Evolutionary conservation across 2,888 invertebrate genomes (phyloP).

Genomic region (Lepidochrysops patricia): DNA sequence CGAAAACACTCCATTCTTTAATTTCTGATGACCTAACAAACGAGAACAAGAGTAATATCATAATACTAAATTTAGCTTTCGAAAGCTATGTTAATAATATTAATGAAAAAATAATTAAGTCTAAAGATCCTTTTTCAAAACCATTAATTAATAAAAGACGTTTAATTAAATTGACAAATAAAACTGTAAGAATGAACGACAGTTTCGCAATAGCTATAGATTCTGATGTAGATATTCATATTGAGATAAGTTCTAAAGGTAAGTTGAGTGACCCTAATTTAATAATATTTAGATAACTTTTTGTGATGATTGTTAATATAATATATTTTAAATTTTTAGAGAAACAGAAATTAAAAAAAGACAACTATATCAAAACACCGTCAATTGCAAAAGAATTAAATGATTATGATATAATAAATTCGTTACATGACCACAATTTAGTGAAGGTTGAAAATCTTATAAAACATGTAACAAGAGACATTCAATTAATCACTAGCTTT

Average conservation of each 20-base stretch:
- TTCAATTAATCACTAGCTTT: conserved; percentile 13
- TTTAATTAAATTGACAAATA: conserved; percentile 34
- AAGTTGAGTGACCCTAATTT: background rate
- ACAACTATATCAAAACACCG: background rate
- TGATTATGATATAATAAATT: background rate
- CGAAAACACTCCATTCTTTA: background rate
- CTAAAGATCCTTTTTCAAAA: background rate
- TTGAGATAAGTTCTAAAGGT: conserved; percentile 27
- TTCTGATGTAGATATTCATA: conserved; percentile 34
- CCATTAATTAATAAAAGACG: background rate
- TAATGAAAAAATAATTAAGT: conserved; percentile 30
- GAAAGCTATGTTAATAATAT: conserved; percentile 37
- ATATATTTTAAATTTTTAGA: background rate
- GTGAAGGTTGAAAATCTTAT: conserved; percentile 14
- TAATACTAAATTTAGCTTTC: conserved; percentile 41
- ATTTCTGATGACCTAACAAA: background rate
- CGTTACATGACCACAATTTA: conserved; percentile 6
- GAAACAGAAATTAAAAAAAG: background rate
- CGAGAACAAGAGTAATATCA: background rate
- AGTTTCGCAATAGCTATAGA: conserved; percentile 41
- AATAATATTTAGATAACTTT: background rate
- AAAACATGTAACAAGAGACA: conserved; percentile 14
- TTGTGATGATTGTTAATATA: background rate
- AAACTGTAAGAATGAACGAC: conserved; percentile 31
- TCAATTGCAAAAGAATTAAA: background rate